Conservation (phyloP, 2,797 vertebrate genomes). For the Hephaestus fuliginosus region DNA sequence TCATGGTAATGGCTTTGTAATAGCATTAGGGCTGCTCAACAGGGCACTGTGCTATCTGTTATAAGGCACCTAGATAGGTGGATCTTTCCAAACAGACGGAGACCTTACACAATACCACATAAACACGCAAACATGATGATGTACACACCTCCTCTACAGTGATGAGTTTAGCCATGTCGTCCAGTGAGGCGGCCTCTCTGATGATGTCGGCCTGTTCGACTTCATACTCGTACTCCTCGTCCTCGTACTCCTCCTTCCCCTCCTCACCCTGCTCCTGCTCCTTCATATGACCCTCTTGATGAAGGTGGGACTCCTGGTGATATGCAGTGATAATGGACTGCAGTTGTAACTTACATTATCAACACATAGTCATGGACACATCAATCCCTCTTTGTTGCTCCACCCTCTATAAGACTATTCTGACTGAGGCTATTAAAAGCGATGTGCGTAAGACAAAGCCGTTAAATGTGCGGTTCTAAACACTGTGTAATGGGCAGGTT, state of each 20-base stretch:
- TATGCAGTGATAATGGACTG: conserved; percentile 31
- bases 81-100: no score
- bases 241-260: conserved; percentile 35
- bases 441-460: neutral
- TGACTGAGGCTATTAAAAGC: neutral
- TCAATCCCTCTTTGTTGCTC: conserved; percentile 8
- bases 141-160: conserved; percentile 93
- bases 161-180: conserved; percentile 95
- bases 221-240: conserved; percentile 72
- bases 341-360: conserved; percentile 15
- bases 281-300: conserved; percentile 42
- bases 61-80: neutral
- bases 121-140: neutral
- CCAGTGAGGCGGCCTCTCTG: conserved; percentile 89
- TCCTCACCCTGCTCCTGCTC: conserved; percentile 43
- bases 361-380: conserved; percentile 5
- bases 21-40: conserved; percentile 33
- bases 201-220: conserved; percentile 73
- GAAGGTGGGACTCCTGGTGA: conserved; percentile 47
- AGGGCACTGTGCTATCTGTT: conserved; percentile 1
- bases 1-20: conserved; percentile 40
- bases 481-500: neutral
- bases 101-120: neutral
- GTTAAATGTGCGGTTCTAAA: neutral
- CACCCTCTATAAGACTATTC: neutral